These are phyloP conservation scores for Thaumatotibia leucotreta DNA, from an alignment of 1,140 invertebrate species.

Conservation along the genomic window DNA sequence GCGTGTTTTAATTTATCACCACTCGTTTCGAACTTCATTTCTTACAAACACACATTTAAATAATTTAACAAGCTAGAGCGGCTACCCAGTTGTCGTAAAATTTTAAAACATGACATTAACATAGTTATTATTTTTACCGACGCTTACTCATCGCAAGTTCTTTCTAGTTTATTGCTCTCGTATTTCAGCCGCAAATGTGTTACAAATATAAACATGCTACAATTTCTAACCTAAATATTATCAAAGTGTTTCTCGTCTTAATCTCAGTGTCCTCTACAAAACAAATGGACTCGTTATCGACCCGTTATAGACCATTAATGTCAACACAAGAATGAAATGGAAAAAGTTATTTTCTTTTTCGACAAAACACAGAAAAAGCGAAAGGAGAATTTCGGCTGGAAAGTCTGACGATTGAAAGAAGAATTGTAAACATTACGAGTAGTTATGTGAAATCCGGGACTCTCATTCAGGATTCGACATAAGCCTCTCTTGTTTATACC, in stretches of 20 bases:
- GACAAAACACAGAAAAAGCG: not conserved
- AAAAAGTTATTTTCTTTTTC: not conserved
- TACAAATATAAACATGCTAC: not conserved
- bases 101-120: not conserved
- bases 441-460: too few relatives aligned
- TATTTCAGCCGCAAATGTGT: not conserved
- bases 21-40: too few relatives aligned
- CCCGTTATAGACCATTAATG: slow-evolving; percentile 11
- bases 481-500: too few relatives aligned
- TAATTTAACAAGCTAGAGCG: too few relatives aligned
- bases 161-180: not conserved
- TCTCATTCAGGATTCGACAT: too few relatives aligned
- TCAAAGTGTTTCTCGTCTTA: not conserved
- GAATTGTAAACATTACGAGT: too few relatives aligned
- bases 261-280: not conserved
- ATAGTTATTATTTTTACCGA: not conserved
- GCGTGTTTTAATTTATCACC: too few relatives aligned
- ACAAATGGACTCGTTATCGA: not conserved
- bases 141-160: not conserved
- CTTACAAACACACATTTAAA: too few relatives aligned
- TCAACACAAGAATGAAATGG: slow-evolving; percentile 3
- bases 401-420: not conserved
- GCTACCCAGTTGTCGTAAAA: not conserved
- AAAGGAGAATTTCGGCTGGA: not conserved
- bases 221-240: not conserved